A percentile compares a stretch with the other conserved stretches of the same genome.
Conservation (phyloP, 2,797 vertebrate genomes). For the Buphagus erythrorhynchus region DNA sequence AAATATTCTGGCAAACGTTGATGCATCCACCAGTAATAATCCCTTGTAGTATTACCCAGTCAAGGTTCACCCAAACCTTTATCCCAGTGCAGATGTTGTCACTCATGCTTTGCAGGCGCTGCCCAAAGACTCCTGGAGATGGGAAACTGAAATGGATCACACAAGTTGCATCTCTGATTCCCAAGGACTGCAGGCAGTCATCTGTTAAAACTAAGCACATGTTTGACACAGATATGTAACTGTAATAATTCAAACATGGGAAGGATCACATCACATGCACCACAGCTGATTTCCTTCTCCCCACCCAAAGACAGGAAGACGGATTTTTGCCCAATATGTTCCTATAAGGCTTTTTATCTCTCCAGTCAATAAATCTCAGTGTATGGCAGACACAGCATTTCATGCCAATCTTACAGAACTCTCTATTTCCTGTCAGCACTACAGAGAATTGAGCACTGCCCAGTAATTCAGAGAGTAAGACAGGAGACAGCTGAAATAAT, state of each 20-base stretch:
- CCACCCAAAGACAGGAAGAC: background rate
- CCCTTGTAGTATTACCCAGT: background rate
- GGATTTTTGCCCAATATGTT: background rate
- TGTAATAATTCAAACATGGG: background rate
- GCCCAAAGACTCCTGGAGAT: constrained; percentile 80
- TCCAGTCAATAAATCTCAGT: background rate
- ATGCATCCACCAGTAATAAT: background rate
- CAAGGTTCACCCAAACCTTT: constrained; percentile 71
- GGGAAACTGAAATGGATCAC: constrained; percentile 91
- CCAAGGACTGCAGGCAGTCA: constrained; percentile 79
- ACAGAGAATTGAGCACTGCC: background rate
- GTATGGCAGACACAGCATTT: background rate
- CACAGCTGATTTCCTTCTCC: background rate
- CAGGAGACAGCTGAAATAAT: background rate
- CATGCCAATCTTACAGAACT: background rate
- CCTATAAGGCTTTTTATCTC: background rate
- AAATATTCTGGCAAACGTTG: background rate
- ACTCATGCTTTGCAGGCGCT: constrained; percentile 84
- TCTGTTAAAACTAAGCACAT: constrained; percentile 83
- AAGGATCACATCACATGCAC: background rate
- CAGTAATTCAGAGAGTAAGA: background rate
- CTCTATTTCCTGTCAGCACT: background rate
- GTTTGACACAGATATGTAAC: background rate
- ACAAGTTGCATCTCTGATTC: constrained; percentile 87
- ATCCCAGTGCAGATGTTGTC: constrained; percentile 81